Percentiles rank a stretch among this genome's conserved stretches.
Evolutionary conservation across 2,888 invertebrate genomes (phyloP).

Genomic region (Tiliacea citrago): DNA sequence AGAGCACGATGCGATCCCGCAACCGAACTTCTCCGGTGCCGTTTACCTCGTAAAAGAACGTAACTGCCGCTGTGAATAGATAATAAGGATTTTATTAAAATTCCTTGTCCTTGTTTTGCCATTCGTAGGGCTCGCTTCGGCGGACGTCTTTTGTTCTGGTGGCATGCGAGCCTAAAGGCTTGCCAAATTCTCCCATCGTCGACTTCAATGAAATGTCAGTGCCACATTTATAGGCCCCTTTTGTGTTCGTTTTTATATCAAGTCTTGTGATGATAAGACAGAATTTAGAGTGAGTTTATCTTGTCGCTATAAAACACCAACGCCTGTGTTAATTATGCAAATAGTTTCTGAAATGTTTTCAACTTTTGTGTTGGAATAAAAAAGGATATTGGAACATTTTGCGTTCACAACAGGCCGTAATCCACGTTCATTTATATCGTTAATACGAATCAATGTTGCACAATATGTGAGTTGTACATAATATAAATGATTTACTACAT

Average conservation of each 20-base stretch:
- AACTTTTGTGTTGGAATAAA: constrained; percentile 30
- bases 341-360: constrained; percentile 34
- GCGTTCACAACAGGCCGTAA: constrained; percentile 23
- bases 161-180: constrained; percentile 80
- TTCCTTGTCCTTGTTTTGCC: constrained; percentile 87
- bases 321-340: constrained; percentile 48
- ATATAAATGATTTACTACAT: constrained; percentile 63
- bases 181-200: constrained; percentile 75
- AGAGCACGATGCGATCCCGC: constrained; percentile 75
- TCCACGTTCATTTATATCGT: constrained; percentile 30
- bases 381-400: constrained; percentile 23
- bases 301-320: constrained; percentile 56
- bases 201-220: constrained; percentile 81
- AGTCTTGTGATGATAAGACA: constrained; percentile 69
- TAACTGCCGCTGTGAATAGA: constrained; percentile 88
- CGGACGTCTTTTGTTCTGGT: constrained; percentile 82
- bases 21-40: constrained; percentile 79
- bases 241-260: constrained; percentile 76
- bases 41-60: constrained; percentile 86
- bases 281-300: constrained; percentile 68
- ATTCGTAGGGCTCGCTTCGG: constrained; percentile 76
- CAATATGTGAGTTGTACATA: constrained; percentile 38
- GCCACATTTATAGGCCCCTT: constrained; percentile 75
- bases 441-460: constrained; percentile 44
- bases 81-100: constrained; percentile 90